Evolutionary conservation across 2,888 invertebrate genomes (phyloP), one percentile per base, ranked within the genome.

Genomic region (Amorpha juglandis): DNA sequence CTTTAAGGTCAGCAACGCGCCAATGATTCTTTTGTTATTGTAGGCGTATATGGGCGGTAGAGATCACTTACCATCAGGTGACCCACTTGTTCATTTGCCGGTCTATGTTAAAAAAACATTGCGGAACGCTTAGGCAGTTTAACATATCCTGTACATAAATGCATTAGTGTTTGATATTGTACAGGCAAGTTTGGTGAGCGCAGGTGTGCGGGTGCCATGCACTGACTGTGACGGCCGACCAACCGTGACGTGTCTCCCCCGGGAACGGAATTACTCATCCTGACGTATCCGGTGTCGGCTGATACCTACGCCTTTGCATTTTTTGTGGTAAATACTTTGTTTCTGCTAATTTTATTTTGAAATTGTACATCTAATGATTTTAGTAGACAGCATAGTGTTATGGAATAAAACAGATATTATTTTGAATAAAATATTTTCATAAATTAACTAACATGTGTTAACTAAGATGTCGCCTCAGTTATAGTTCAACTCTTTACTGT

Each of bases 241-340:
- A 79, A 88, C 76, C 89, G 85, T 87, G 84, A 79, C 81, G 84
- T 87, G 84, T 79, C 81, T 75, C 83, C 84, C 82, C 78, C 81
- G 81, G 87, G 85, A 86, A 83, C 78, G 77, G 76, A 83, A 79
- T 80, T 78, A 77, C 75, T 73, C 75, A 67, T 79, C 80, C 81
- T 78, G 72, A 76, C 74, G 74, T 85, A 86, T 89, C 89, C 87
- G 89, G 88, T 88, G 73, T 77, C 78, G 75, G 75, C 72, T 47
- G 6, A 27, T 16, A 45, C 16, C 33, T 33, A 8, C 42, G 33
- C 27, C 27, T 27, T 47, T 52, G 35, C 35, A 16, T 12, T 35
- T 47, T 48, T 58, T 65, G 16, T 19, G 14, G 58, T 58, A 47
- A 47, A 27, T 19, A 19, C 50, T 16, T 27, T 51, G 19, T 51